Evolutionary conservation across 1,140 invertebrate genomes (phyloP), one percentile per base, ranked within the genome.

Genomic region (Halotydeus destructor): DNA sequence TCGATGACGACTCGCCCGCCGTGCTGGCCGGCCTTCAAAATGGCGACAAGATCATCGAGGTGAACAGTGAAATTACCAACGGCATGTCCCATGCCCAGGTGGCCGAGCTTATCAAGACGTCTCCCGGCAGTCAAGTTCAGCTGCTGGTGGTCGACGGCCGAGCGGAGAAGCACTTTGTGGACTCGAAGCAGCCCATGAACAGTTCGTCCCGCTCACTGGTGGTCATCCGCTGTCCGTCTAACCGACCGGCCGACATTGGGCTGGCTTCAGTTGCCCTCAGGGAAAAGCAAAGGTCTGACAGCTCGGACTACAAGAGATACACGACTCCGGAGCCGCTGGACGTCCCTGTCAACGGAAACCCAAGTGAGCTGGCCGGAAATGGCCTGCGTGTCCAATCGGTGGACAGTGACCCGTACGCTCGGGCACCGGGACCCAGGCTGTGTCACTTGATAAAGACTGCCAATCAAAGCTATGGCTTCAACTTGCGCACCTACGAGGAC

Each of bases 361-460:
- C 5, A 31, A 31, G 12, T 31, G 12, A 31, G 18, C 30, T 31
- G 18, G 2, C 16, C 30, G 12, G 30, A 31, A n/a, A n/a, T 16
- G 30, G 18, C 12, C 12, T 4, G 18, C 16, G 30, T n/a, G 30
- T n/a, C 30, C 12, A 31, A 12, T 4, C 12, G 18, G 18, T 3
- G 18, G 18, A 16, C 12, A 31, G 30, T n/a, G 30, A 4, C 4
- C 30, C 2, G 30, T 31, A 3, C 4, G 4, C 12, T 31, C 12
- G 18, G 30, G 38, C 38, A 16, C 38, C 38, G 21, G 21, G 12
- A 26, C 38, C 38, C 6, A 39, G 38, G 19, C n/a, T 39, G n/a
- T 39, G 38, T 27, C n/a, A 14, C 18, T 21, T 39, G 23, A 19
- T 12, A 2, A 27, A 14, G 11, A 19, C 18, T 16, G 25, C 38